These are phyloP conservation scores for Psittacus erithacus DNA, from an alignment of 2,113 vertebrate genomes.

Conservation along the genomic window DNA sequence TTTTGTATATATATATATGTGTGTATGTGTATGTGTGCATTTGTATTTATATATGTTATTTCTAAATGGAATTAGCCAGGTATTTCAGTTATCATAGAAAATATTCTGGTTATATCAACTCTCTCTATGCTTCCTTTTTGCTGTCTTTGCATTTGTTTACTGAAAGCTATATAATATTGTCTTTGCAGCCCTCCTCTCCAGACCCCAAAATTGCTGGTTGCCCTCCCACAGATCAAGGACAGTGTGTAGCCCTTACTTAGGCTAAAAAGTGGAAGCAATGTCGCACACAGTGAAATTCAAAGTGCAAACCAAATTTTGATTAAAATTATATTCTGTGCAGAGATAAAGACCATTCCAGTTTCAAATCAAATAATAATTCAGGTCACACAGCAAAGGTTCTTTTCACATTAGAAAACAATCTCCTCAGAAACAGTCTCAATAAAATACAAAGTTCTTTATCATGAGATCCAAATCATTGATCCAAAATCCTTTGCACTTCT, in stretches of 20 bases:
- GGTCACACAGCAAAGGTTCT: not conserved
- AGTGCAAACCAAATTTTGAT: not conserved
- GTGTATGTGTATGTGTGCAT: too few relatives aligned
- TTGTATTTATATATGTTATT: not conserved
- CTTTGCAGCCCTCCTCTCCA: not conserved
- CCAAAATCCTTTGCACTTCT: not conserved
- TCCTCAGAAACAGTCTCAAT: not conserved
- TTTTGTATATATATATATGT: not conserved
- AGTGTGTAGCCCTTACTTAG: not conserved
- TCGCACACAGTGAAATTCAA: not conserved
- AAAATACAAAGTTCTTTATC: not conserved
- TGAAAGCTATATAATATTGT: not conserved
- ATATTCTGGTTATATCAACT: not conserved
- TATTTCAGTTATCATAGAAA: not conserved
- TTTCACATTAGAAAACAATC: not conserved
- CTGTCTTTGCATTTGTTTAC: not conserved
- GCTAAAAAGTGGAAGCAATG: not conserved
- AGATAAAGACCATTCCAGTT: not conserved
- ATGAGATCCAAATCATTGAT: not conserved
- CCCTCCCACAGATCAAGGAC: not conserved
- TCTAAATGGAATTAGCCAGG: not conserved
- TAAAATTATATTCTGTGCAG: not conserved
- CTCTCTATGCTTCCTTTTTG: accelerated
- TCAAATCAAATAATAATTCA: not conserved
- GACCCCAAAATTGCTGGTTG: not conserved